Evolutionary conservation across 2,797 vertebrate species (phyloP).

Genomic region (Protonibea diacanthus): DNA sequence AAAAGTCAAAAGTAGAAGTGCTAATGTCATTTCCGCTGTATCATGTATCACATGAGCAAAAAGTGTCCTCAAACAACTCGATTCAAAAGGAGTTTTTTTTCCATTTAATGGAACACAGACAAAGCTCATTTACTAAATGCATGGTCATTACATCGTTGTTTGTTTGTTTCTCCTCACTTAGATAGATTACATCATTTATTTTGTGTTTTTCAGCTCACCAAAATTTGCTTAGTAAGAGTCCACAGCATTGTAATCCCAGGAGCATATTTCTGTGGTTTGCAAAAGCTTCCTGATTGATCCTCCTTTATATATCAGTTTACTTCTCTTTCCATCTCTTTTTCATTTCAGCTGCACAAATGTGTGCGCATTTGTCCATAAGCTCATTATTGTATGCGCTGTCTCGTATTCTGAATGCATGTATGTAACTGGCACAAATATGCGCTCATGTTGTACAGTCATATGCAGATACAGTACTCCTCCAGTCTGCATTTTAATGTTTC

Average conservation of each 20-base stretch:
- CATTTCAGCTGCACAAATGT: constrained; percentile 1
- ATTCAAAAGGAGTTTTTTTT: neutral
- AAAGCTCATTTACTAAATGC: neutral
- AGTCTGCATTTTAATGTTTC: neutral
- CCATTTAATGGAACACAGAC: neutral
- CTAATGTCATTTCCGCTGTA: neutral
- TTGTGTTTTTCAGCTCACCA: neutral
- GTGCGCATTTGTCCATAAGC: neutral
- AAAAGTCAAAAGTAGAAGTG: neutral
- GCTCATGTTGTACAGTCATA: neutral
- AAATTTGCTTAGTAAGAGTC: constrained; percentile 27
- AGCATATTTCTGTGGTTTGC: constrained; percentile 55
- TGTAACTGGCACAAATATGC: neutral
- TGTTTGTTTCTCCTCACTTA: neutral
- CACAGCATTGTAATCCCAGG: neutral
- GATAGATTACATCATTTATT: constrained; percentile 35
- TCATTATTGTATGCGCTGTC: neutral
- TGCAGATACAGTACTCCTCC: neutral
- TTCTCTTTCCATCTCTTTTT: constrained; percentile 17
- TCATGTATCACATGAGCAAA: neutral
- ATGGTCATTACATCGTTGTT: constrained; percentile 10
- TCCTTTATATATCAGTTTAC: constrained; percentile 40
- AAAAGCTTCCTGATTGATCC: constrained; percentile 60
- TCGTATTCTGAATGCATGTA: neutral
- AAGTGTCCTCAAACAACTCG: neutral